These are phyloP conservation scores for Actinemys pallida DNA, from an alignment of 2,113 vertebrate species.

Conservation along the genomic window DNA sequence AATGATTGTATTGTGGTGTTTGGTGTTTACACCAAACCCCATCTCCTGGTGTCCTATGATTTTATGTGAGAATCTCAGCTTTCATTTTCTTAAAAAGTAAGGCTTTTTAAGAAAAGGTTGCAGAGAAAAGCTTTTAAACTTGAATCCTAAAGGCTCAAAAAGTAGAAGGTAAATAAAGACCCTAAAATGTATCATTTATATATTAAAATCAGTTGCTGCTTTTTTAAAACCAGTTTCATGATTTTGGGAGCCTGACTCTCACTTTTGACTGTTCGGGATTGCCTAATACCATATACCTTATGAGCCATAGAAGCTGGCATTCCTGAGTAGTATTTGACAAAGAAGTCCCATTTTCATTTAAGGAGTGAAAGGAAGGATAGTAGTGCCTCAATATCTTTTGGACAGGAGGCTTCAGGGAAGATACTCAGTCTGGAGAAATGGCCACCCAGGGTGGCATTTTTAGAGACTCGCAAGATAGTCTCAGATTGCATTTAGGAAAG, in stretches of 20 bases:
- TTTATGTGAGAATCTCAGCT: neutral
- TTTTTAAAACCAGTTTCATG: neutral
- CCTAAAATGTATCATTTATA: neutral
- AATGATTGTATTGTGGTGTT: neutral
- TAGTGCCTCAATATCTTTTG: neutral
- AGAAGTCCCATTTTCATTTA: neutral
- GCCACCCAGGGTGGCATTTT: neutral
- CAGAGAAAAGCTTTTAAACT: neutral
- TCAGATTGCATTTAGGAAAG: neutral
- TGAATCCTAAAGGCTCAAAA: neutral
- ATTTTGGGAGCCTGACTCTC: neutral
- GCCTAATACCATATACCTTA: neutral
- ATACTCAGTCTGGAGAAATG: neutral
- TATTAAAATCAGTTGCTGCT: neutral
- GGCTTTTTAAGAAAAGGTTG: neutral
- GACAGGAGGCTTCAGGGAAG: neutral
- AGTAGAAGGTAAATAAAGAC: neutral
- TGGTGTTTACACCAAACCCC: neutral
- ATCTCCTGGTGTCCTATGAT: neutral
- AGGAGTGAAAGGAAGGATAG: neutral
- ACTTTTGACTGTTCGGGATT: neutral
- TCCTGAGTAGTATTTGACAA: neutral
- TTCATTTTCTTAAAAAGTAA: neutral
- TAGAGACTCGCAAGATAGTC: neutral
- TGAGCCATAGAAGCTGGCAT: neutral